Evolutionary conservation across 2,797 vertebrate genomes (phyloP).

Genomic region (Oophaga sylvatica): DNA sequence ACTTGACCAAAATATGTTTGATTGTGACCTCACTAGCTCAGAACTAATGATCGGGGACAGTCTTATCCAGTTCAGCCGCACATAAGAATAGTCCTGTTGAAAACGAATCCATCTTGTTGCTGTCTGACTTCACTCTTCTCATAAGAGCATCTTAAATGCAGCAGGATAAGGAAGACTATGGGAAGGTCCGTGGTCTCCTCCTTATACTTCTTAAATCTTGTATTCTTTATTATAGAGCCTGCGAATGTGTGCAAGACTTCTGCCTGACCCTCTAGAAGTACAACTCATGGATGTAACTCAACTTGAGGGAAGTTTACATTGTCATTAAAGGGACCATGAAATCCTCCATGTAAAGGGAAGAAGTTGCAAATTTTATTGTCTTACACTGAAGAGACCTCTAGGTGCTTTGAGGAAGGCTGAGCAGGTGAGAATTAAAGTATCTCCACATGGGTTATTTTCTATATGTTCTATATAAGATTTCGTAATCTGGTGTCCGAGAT

Average conservation of each 20-base stretch:
- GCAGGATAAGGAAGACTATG: background rate
- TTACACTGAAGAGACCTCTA: conserved; percentile 12
- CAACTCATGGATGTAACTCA: background rate
- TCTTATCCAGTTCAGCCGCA: background rate
- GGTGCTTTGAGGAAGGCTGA: background rate
- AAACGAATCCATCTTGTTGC: background rate
- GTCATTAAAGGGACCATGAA: background rate
- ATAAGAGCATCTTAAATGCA: background rate
- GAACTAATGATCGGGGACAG: background rate
- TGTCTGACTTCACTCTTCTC: background rate
- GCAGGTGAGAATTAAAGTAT: background rate
- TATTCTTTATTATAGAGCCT: background rate
- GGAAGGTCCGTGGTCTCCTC: background rate
- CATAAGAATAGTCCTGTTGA: background rate
- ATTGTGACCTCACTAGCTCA: background rate
- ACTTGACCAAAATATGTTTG: background rate
- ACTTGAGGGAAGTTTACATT: background rate
- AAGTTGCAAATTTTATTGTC: background rate
- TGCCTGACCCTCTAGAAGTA: background rate
- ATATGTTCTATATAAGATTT: background rate
- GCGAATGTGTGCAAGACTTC: background rate
- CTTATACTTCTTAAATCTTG: background rate
- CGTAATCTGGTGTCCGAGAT: background rate
- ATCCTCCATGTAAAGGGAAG: background rate
- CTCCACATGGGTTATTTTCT: background rate